Conservation (phyloP, 2,888 invertebrate species). For the Vandiemenella viatica region DNA sequence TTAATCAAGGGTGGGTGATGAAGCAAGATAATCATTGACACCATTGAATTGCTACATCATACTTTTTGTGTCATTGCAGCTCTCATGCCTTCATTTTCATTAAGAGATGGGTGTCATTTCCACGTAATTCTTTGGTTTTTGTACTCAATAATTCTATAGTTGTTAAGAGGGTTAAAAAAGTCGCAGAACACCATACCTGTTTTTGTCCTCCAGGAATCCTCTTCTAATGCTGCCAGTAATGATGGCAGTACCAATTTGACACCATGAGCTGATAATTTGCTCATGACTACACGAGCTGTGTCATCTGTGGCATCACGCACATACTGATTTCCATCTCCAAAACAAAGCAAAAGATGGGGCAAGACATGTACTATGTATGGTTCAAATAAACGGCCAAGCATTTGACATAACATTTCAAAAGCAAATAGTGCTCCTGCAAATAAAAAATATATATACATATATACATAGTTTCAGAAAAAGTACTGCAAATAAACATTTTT, state of each 20-base stretch:
- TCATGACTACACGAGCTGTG: slow-evolving; percentile 89
- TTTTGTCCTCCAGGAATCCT: slow-evolving; percentile 98
- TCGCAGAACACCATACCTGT: no score
- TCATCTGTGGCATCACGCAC: slow-evolving; percentile 94
- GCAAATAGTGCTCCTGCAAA: slow-evolving; percentile 77
- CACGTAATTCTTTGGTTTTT: no score
- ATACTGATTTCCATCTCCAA: slow-evolving; percentile 90
- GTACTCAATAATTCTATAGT: no score
- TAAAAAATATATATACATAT: neutral
- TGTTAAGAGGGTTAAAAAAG: no score
- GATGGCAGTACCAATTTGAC: slow-evolving; percentile 94
- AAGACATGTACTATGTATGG: slow-evolving; percentile 96
- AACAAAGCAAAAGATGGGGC: slow-evolving; percentile 84
- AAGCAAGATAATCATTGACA: no score
- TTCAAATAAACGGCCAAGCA: slow-evolving; percentile 92
- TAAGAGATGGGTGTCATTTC: no score
- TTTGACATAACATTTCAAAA: slow-evolving; percentile 90
- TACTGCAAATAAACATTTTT: neutral
- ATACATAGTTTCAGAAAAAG: no score
- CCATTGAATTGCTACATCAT: no score
- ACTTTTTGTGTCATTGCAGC: no score
- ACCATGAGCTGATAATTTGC: slow-evolving; percentile 88
- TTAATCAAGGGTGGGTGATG: no score
- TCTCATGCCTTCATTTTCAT: no score
- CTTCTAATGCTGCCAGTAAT: slow-evolving; percentile 79